Percentiles rank a stretch among this genome's conserved stretches.
Conservation (phyloP, 2,888 invertebrate genomes). For the Dorcus parallelipipedus region DNA sequence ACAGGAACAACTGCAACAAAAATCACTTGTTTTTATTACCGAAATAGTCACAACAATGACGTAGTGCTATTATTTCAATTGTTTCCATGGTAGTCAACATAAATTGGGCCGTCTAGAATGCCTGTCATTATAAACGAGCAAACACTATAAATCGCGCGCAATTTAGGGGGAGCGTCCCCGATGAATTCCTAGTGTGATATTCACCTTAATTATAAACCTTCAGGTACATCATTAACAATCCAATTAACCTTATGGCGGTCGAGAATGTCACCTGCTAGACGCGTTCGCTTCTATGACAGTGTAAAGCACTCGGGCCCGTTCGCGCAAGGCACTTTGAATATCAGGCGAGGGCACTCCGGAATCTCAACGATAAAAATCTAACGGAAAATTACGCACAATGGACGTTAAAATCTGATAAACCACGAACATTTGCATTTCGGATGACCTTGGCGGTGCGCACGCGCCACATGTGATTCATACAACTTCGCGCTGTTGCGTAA, state of each 20-base stretch:
- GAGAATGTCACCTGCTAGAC: conserved; percentile 2
- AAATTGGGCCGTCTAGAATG: background rate
- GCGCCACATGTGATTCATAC: conserved; percentile 6
- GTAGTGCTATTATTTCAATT: conserved; percentile 10
- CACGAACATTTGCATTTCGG: background rate
- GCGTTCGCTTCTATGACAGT: background rate
- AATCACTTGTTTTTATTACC: conserved; percentile 16
- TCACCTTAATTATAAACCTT: conserved; percentile 9
- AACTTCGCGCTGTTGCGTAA: too few relatives aligned
- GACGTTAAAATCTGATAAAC: conserved; percentile 9
- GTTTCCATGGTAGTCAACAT: background rate
- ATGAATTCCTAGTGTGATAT: background rate
- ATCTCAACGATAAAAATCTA: conserved; percentile 6
- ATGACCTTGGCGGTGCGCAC: conserved; percentile 13
- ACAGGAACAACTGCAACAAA: conserved; percentile 20
- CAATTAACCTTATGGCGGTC: conserved; percentile 14
- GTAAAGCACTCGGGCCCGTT: background rate
- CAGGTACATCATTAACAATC: conserved; percentile 6
- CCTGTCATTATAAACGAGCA: too few relatives aligned
- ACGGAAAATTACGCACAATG: conserved; percentile 8
- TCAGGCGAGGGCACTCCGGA: conserved; percentile 6
- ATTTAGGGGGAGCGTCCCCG: background rate
- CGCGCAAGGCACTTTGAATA: conserved; percentile 12
- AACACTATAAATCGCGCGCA: background rate
- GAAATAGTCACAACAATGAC: conserved; percentile 15